Conservation (phyloP, 2,888 invertebrate species). For the Sympetrum striolatum region DNA sequence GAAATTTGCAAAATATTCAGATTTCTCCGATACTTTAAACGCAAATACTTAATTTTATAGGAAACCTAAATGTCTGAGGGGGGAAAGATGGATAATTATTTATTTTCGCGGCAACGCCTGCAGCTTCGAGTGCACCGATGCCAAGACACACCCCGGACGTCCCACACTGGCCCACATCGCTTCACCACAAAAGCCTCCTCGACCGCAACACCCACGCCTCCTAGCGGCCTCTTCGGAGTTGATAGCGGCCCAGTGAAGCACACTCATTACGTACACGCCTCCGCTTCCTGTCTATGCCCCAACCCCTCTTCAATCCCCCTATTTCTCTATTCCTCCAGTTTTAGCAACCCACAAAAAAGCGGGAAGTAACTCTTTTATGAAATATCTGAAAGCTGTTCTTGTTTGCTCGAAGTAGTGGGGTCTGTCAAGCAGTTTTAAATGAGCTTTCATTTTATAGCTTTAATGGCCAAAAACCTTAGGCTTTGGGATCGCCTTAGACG, state of each 20-base stretch:
- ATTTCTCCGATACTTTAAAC: neutral
- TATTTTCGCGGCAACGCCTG: neutral
- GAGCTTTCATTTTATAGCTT: too few relatives aligned
- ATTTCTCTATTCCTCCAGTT: neutral
- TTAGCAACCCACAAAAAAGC: too few relatives aligned
- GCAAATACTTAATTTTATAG: neutral
- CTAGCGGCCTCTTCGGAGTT: neutral
- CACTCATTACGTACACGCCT: neutral
- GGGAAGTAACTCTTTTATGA: too few relatives aligned
- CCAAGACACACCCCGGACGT: neutral
- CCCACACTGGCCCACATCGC: slow-evolving; percentile 18
- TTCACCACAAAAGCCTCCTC: neutral
- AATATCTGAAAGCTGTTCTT: too few relatives aligned
- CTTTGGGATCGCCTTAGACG: too few relatives aligned
- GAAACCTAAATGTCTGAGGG: neutral
- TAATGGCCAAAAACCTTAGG: too few relatives aligned
- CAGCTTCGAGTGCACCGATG: neutral
- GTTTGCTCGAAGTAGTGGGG: too few relatives aligned
- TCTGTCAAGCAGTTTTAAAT: too few relatives aligned
- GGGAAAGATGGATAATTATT: neutral
- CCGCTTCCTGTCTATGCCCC: neutral
- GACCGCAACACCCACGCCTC: neutral
- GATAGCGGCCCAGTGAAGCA: neutral
- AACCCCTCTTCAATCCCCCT: neutral
- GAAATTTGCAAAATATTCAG: neutral